phyloP scores from a whole-genome alignment of 2,113 vertebrate genomes.

The Cyprinodon brontotheroides region DNA sequence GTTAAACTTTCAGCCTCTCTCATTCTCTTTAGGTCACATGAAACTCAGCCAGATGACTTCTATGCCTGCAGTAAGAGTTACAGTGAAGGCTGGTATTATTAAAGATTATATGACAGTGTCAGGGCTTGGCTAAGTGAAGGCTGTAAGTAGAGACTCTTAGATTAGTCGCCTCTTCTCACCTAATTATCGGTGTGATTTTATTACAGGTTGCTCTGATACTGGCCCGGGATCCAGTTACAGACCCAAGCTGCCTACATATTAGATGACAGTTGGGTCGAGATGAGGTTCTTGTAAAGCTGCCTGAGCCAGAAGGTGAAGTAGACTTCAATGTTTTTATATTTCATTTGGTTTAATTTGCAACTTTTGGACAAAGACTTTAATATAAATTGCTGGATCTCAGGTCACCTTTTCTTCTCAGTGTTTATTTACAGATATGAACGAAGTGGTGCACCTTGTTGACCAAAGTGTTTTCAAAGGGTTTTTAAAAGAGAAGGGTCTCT shows the following conservation, averaged over 20 bases:
- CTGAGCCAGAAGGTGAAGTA: conserved; percentile 10
- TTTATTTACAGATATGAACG: conserved; percentile 47
- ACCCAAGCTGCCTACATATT: conserved; percentile 13
- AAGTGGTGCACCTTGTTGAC: conserved; percentile 67
- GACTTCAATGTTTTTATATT: neutral
- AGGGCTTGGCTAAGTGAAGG: conserved; percentile 32
- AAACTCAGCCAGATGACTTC: conserved; percentile 25
- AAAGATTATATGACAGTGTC: conserved; percentile 57
- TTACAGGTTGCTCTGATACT: conserved; percentile 34
- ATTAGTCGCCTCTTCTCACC: conserved; percentile 46
- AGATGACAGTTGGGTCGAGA: conserved; percentile 21
- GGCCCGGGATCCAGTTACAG: conserved; percentile 9
- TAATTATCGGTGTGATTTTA: conserved; percentile 57
- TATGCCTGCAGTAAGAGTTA: conserved; percentile 33
- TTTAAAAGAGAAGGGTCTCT: conserved; percentile 81
- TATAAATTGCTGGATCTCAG: conserved; percentile 10
- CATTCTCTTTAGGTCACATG: conserved; percentile 24
- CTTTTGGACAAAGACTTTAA: conserved; percentile 10
- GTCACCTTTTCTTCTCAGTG: neutral
- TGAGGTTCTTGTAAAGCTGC: conserved; percentile 24
- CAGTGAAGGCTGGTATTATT: conserved; percentile 31
- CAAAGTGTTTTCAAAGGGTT: conserved; percentile 71
- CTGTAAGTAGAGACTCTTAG: conserved; percentile 43
- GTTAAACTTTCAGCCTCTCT: neutral
- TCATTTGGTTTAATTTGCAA: neutral